Conservation (phyloP, 2,797 vertebrate species). For the Lepilemur ruficaudatus region DNA sequence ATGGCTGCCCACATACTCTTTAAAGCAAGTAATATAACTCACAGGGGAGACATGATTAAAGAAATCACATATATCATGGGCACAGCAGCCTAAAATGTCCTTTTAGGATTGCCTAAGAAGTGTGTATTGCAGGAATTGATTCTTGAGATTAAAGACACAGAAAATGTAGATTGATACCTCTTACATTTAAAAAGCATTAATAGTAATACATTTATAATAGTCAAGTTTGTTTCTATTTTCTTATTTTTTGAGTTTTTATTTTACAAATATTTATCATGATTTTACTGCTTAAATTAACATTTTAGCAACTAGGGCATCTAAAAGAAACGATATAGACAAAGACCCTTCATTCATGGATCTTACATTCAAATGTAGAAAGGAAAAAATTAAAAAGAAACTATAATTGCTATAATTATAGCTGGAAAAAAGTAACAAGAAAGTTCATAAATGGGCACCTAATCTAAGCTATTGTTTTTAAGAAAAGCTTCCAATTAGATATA, state of each 20-base stretch:
- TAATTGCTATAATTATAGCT: background rate
- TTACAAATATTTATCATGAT: background rate
- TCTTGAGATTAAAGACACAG: slow-evolving; percentile 18
- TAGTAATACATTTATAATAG: background rate
- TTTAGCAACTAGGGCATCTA: background rate
- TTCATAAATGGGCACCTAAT: background rate
- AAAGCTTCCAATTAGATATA: background rate
- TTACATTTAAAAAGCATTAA: slow-evolving; percentile 16
- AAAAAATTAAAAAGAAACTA: background rate
- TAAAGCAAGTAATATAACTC: slow-evolving; percentile 55
- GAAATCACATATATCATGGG: slow-evolving; percentile 53
- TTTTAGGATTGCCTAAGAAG: slow-evolving; percentile 26
- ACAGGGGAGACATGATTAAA: slow-evolving; percentile 54
- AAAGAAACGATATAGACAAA: background rate
- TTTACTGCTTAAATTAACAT: background rate
- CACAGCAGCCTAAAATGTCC: background rate
- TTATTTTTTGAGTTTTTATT: background rate
- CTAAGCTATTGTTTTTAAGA: background rate
- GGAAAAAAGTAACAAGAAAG: background rate
- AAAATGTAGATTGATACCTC: slow-evolving; percentile 25
- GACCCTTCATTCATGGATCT: background rate
- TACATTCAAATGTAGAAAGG: background rate
- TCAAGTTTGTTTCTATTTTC: background rate
- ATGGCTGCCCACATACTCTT: slow-evolving; percentile 37
- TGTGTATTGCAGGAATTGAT: slow-evolving; percentile 8